A percentile compares a stretch with the other conserved stretches of the same genome.
Conservation (phyloP, 2,797 vertebrate genomes). For the Pogonophryne albipinna region DNA sequence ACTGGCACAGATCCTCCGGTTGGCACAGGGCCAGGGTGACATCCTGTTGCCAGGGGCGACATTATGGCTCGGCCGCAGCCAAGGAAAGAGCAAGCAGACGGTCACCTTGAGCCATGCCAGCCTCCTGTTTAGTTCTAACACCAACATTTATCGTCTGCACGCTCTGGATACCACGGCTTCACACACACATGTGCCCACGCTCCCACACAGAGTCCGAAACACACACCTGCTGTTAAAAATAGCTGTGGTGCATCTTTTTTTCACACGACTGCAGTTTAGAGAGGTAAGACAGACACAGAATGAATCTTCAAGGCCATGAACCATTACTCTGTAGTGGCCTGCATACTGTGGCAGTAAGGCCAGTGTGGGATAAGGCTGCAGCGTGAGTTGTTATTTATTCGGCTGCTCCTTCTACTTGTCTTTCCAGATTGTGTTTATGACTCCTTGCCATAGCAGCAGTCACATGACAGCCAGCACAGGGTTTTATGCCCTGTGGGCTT, state of each 20-base stretch:
- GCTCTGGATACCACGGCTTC: conserved; percentile 62
- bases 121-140: conserved; percentile 81
- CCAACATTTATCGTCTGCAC: conserved; percentile 76
- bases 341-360: conserved; percentile 33
- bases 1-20: conserved; percentile 72
- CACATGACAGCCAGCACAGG: conserved; percentile 55
- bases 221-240: conserved; percentile 73
- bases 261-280: conserved; percentile 65
- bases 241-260: conserved; percentile 58
- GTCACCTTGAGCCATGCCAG: conserved; percentile 87
- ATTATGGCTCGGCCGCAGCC: conserved; percentile 73
- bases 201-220: conserved; percentile 43
- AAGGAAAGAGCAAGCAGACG: conserved; percentile 81
- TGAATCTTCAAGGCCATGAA: conserved; percentile 48
- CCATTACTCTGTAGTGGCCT: conserved; percentile 38
- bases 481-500: conserved; percentile 49
- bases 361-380: conserved; percentile 16
- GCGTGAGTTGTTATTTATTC: conserved; percentile 47
- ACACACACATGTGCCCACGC: conserved; percentile 32
- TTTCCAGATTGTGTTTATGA: conserved; percentile 69
- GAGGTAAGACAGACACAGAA: conserved; percentile 59
- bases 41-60: conserved; percentile 85
- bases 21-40: conserved; percentile 81
- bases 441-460: conserved; percentile 62
- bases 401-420: conserved; percentile 40